phyloP scores from a whole-genome alignment of 2,797 vertebrate genomes.

The Gastrophryne carolinensis region DNA sequence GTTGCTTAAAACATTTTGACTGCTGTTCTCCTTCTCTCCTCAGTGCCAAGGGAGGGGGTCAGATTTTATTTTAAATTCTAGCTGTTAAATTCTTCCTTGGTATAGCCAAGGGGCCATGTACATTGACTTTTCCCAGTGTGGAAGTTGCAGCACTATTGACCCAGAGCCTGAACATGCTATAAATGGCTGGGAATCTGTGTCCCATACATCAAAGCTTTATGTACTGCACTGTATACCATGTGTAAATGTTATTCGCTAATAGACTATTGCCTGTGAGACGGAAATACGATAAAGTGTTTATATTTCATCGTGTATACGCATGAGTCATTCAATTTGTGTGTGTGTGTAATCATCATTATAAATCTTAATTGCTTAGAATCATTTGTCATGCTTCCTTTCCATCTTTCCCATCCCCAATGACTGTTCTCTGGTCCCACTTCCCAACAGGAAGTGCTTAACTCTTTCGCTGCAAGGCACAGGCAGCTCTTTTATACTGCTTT shows the following conservation, averaged over 20 bases:
- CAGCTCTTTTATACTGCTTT: too few relatives aligned
- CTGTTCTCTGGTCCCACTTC: not conserved
- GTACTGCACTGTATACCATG: not conserved
- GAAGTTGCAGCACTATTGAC: conserved; percentile 6
- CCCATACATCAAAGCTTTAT: not conserved
- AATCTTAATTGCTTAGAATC: not conserved
- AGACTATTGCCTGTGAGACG: not conserved
- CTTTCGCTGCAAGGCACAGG: too few relatives aligned
- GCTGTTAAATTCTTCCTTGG: too few relatives aligned
- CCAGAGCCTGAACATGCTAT: conserved; percentile 13
- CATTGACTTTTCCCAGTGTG: too few relatives aligned
- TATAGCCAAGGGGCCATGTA: too few relatives aligned
- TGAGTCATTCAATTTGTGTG: conserved; percentile 16
- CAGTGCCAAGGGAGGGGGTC: too few relatives aligned
- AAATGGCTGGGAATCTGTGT: conserved; percentile 27
- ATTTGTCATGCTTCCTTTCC: not conserved
- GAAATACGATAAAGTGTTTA: not conserved
- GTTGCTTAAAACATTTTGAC: too few relatives aligned
- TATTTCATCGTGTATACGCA: not conserved
- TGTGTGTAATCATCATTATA: not conserved
- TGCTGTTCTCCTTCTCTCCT: too few relatives aligned
- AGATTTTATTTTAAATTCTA: too few relatives aligned
- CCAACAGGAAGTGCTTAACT: not conserved
- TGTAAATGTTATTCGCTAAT: conserved; percentile 3
- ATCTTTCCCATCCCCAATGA: not conserved